Base-by-base conservation (phyloP, 2,113 vertebrate genomes). In the Hemichromis elongatus region DNA sequence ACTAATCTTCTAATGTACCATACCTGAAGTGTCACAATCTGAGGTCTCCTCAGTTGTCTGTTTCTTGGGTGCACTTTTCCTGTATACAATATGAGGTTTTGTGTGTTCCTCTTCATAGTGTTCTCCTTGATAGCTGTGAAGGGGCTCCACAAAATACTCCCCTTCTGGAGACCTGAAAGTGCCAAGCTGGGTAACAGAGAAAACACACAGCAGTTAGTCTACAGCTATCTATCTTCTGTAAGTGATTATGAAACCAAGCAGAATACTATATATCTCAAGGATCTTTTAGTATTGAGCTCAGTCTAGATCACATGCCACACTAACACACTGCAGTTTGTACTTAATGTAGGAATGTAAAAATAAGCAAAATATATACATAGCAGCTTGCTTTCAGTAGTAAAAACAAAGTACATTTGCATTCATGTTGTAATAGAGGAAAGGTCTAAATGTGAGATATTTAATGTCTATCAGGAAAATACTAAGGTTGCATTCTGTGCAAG, bases 101-200 rank as follows among this genome's bases (percentile, higher is more conserved):
- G 96, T 97, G 92, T 98, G 97, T 87, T 98, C 98, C 94, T 99
- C 98, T 95, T 98, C 97, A 86, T 96, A 97, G 80, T 97, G 95
- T 90, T 97, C 95, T 37, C 97, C 97, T 91, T 97, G 95, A 7
- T 97, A 86, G 0, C 95, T 97, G 40, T 98, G 95, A 55, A 99
- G 95, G 3, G 98, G 99, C 90, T 99, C 99, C 94, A 99, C 97
- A 82, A 99, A 99, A 95, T 97, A 99, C 88, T 99, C 98, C 93
- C 97, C 98, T 85, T 98, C 98, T 1, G 97, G 96, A 95, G 98
- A 98, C 95, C 97, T 98, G 96, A 99, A 99, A 3, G 97, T 99
- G 93, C 99, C 99, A 92, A 99, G 96, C 99, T 99, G 91, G 54
- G 54, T 8, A 55, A 24, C 24, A 86, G 24, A 53, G 84, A 54